These are phyloP conservation scores for Lanistes nyassanus DNA, from an alignment of 1,140 invertebrate genomes.

Conservation along the genomic window DNA sequence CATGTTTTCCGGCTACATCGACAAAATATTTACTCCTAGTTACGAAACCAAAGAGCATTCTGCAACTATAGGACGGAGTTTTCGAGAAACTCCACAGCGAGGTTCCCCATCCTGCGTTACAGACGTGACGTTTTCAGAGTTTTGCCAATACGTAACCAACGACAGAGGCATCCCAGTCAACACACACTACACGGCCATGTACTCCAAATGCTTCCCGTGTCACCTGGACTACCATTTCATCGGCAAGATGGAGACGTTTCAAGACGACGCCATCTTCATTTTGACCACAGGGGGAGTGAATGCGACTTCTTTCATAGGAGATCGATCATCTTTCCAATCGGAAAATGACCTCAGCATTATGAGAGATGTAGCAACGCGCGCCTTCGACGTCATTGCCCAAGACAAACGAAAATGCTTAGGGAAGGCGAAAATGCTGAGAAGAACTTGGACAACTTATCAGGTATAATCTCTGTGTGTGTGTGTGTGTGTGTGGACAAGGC, in stretches of 20 bases:
- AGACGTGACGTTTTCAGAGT: constrained; percentile 3
- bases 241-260: constrained; percentile 17
- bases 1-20: constrained; percentile 16
- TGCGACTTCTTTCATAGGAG: background rate
- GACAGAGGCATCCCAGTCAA: background rate
- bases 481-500: no score
- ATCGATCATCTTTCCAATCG: background rate
- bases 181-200: constrained; percentile 16
- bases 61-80: background rate
- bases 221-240: background rate
- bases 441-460: constrained; percentile 19
- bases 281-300: background rate
- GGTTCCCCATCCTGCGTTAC: background rate
- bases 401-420: background rate
- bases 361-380: constrained; percentile 6
- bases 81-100: no score
- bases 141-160: constrained; percentile 3
- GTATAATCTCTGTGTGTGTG: background rate
- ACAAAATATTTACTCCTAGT: constrained; percentile 17
- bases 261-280: constrained; percentile 1
- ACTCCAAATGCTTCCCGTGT: constrained; percentile 1
- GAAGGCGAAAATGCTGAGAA: background rate
- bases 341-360: constrained; percentile 21
- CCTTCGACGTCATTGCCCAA: background rate
- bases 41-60: background rate